Evolutionary conservation across 2,113 vertebrate genomes (phyloP).

Genomic region (Kryptolebias marmoratus): DNA sequence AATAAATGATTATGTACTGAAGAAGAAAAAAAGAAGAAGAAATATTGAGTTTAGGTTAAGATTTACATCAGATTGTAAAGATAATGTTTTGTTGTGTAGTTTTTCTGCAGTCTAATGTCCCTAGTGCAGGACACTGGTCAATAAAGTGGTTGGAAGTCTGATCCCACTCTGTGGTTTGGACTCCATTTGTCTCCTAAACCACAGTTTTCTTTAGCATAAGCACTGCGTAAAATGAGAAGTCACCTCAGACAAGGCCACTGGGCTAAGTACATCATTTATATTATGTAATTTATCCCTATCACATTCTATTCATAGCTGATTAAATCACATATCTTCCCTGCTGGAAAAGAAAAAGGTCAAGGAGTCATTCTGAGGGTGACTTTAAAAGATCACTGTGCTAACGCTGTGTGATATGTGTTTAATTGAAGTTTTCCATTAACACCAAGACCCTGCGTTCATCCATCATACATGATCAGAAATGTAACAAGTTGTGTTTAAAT

Average conservation of each 20-base stretch:
- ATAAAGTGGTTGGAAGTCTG: constrained; percentile 37
- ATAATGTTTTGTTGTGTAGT: constrained; percentile 2
- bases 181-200: constrained; percentile 51
- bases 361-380: constrained; percentile 31
- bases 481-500: no score
- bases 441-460: neutral
- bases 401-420: neutral
- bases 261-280: constrained; percentile 67
- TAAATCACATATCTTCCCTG: constrained; percentile 52
- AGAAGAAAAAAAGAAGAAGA: no score
- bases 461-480: neutral
- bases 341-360: constrained; percentile 50
- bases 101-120: constrained; percentile 3
- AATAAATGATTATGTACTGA: no score
- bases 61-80: neutral
- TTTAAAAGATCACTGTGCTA: constrained; percentile 12
- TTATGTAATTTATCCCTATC: constrained; percentile 65
- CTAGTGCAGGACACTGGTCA: constrained; percentile 8
- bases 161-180: constrained; percentile 46
- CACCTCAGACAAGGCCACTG: constrained; percentile 64
- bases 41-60: neutral
- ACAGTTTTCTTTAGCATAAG: constrained; percentile 47
- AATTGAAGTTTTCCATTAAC: neutral
- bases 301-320: constrained; percentile 53
- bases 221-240: constrained; percentile 64